These are phyloP conservation scores for Pseudochirops corinnae DNA, from an alignment of 2,797 vertebrate genomes.

Conservation along the genomic window DNA sequence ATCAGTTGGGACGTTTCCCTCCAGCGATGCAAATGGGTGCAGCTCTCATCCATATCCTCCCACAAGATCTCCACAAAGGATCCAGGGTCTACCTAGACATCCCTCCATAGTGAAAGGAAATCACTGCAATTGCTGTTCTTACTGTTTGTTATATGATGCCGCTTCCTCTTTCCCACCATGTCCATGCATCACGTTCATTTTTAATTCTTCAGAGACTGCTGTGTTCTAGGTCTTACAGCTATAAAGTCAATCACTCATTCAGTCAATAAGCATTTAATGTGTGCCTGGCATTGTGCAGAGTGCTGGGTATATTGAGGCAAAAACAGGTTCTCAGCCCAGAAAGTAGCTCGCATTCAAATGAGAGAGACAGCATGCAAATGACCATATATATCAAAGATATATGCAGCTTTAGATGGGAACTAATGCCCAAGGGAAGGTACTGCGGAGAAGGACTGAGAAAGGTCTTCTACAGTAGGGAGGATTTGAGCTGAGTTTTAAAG, in stretches of 20 bases:
- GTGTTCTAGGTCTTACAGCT: background rate
- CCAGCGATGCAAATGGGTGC: background rate
- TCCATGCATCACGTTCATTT: background rate
- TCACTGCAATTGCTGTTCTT: background rate
- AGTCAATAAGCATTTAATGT: background rate
- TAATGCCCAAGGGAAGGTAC: background rate
- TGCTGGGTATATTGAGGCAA: background rate
- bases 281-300: background rate
- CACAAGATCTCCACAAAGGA: background rate
- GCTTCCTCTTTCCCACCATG: background rate
- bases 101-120: background rate
- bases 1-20: background rate
- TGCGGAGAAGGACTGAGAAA: background rate
- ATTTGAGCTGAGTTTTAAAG: background rate
- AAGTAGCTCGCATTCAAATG: background rate
- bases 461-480: background rate
- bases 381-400: background rate
- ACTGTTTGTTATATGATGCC: background rate
- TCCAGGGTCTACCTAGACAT: background rate
- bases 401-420: background rate
- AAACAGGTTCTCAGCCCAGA: background rate
- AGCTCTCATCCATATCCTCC: background rate
- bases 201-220: background rate
- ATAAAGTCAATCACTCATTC: background rate
- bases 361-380: background rate